A percentile compares a stretch with the other conserved stretches of the same genome.
Evolutionary conservation across 2,797 vertebrate species (phyloP).

Genomic region (Heteromormyrus szaboi): DNA sequence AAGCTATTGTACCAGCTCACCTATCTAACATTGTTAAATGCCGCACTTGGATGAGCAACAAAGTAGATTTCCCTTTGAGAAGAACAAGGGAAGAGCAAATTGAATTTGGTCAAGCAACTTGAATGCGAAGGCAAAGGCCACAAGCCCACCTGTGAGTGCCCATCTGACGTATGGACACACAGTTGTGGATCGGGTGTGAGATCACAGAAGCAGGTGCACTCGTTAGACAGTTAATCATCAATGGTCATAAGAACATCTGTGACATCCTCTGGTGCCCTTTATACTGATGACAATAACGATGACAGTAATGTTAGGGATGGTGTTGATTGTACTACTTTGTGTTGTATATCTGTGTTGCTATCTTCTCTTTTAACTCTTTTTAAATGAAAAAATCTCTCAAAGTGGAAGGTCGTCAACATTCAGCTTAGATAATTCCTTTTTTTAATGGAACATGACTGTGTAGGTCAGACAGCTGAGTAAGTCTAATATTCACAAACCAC

Average conservation of each 20-base stretch:
- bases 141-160: neutral
- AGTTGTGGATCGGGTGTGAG: neutral
- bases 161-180: neutral
- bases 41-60: neutral
- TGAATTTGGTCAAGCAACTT: neutral
- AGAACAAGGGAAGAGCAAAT: neutral
- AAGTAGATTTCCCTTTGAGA: neutral
- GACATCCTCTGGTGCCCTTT: neutral
- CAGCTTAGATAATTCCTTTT: neutral
- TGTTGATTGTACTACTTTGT: neutral
- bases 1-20: neutral
- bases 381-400: neutral
- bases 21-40: neutral
- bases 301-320: neutral
- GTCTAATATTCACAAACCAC: neutral
- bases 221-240: neutral
- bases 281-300: neutral
- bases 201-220: neutral
- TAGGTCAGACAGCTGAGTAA: neutral
- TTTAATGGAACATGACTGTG: neutral
- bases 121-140: neutral
- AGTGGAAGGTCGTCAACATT: no score
- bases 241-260: neutral
- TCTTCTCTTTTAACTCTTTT: neutral
- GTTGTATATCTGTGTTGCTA: neutral